Conservation (phyloP, 2,797 vertebrate species). For the Sebastolobus altivelis region DNA sequence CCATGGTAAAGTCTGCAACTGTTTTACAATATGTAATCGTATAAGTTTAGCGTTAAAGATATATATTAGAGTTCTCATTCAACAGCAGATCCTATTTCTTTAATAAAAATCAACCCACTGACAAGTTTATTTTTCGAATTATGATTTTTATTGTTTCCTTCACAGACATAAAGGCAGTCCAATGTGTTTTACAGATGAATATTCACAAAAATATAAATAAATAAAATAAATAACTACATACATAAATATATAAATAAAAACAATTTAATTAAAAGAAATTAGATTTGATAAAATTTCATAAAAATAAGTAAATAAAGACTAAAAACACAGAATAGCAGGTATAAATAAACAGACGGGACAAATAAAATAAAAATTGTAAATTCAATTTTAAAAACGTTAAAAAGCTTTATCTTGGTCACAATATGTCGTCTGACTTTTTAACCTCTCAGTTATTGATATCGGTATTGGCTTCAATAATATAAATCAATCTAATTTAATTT, state of each 20-base stretch:
- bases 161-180: neutral
- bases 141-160: neutral
- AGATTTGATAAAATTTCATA: neutral
- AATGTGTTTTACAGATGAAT: neutral
- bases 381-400: too few relatives aligned
- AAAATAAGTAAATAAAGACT: neutral
- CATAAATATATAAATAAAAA: neutral
- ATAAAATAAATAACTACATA: too few relatives aligned
- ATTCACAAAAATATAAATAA: neutral
- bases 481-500: too few relatives aligned
- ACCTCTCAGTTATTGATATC: neutral
- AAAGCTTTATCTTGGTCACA: neutral
- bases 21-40: neutral
- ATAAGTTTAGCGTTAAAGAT: neutral
- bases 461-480: too few relatives aligned
- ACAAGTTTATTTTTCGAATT: neutral
- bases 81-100: neutral
- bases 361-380: neutral
- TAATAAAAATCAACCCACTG: neutral
- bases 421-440: neutral
- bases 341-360: neutral
- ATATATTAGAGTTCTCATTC: neutral
- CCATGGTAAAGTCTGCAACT: slow-evolving; percentile 89
- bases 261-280: neutral
- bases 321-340: neutral